Percentiles rank a stretch among this genome's conserved stretches.
These are phyloP conservation scores for Mycetomoellerius zeteki DNA, from an alignment of 1,140 invertebrate genomes.

Conservation along the genomic window DNA sequence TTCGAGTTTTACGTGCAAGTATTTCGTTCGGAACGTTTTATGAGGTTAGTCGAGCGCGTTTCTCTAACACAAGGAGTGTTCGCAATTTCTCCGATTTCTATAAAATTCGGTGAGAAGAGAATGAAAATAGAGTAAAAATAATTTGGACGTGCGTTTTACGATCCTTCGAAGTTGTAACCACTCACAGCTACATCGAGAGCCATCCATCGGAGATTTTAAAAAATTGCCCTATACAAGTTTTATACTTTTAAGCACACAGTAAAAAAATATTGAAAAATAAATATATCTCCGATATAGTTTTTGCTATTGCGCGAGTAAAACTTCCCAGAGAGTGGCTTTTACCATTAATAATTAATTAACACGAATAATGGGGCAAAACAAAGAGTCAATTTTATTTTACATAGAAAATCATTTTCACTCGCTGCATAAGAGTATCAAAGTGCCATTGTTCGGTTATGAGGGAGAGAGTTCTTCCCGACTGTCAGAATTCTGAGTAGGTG, in stretches of 20 bases:
- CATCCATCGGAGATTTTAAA: slow-evolving; percentile 26
- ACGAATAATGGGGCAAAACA: background rate
- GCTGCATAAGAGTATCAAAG: background rate
- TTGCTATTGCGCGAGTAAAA: background rate
- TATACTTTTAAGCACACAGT: slow-evolving; percentile 41
- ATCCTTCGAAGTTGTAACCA: slow-evolving; percentile 23
- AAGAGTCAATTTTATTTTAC: background rate
- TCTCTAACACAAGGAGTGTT: slow-evolving; percentile 4
- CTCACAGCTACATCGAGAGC: slow-evolving; percentile 25
- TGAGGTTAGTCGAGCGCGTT: slow-evolving; percentile 7
- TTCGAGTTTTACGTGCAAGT: slow-evolving; percentile 40
- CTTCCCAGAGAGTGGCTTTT: background rate
- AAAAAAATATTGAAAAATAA: slow-evolving; percentile 45
- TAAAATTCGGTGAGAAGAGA: slow-evolving; percentile 9
- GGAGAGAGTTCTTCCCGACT: background rate
- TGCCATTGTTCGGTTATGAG: background rate
- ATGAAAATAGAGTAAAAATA: slow-evolving; percentile 40
- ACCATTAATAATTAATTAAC: slow-evolving; percentile 15
- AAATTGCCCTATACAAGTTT: slow-evolving; percentile 33
- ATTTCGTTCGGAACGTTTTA: slow-evolving; percentile 50
- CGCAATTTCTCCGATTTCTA: slow-evolving; percentile 17
- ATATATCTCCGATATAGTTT: slow-evolving; percentile 24
- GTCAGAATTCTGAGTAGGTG: slow-evolving; percentile 12
- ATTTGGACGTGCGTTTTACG: slow-evolving; percentile 25
- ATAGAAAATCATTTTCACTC: slow-evolving; percentile 18